phyloP scores from a whole-genome alignment of 2,113 vertebrate species.

The Silurus asotus region DNA sequence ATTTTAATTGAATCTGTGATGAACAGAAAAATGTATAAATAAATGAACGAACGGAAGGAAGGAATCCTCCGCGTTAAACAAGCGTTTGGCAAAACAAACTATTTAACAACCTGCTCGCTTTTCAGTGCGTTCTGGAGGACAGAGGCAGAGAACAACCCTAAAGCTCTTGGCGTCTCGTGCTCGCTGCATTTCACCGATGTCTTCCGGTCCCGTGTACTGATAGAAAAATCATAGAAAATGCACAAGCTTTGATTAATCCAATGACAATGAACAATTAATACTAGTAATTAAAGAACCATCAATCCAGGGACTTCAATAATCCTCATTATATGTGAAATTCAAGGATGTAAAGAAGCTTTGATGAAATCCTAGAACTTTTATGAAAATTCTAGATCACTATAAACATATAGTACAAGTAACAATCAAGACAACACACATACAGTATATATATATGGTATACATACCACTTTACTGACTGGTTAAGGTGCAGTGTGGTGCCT shows the following conservation, averaged over 20 bases:
- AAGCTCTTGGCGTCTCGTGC: slow-evolving; percentile 36
- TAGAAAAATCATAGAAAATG: too few species aligned
- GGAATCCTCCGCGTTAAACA: not conserved
- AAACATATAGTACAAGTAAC: not conserved
- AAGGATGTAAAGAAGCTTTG: not conserved
- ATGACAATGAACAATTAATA: too few species aligned
- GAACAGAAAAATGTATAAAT: not conserved
- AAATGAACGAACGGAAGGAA: not conserved
- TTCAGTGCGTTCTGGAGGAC: slow-evolving; percentile 42
- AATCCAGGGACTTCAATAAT: not conserved
- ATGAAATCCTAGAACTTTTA: not conserved
- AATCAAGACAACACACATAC: not conserved
- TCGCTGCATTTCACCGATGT: not conserved
- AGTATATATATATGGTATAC: not conserved
- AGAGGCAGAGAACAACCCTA: slow-evolving; percentile 50
- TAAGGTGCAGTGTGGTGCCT: not conserved
- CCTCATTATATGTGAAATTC: not conserved
- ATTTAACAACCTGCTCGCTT: slow-evolving; percentile 17
- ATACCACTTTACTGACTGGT: too few species aligned
- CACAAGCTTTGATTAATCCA: too few species aligned
- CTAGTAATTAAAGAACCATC: too few species aligned
- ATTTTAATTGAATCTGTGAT: not conserved
- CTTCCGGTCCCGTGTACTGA: not conserved
- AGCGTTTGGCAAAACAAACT: not conserved
- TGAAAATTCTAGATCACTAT: not conserved